Base-by-base conservation (phyloP, 2,888 invertebrate genomes). In the Calameuta pallipes region DNA sequence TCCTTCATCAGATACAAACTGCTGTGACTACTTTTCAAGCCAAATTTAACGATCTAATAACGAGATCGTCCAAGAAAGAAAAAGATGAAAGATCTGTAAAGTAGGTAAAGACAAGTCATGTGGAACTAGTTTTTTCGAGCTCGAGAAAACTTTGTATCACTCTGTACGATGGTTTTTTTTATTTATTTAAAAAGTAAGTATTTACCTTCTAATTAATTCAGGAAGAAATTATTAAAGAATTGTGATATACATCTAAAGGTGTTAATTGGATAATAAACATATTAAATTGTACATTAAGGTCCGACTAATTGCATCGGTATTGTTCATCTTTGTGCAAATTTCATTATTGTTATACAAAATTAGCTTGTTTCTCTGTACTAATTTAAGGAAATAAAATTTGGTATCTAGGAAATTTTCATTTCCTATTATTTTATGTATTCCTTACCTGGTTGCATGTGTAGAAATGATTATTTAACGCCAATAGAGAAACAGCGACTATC, bases 21-120 rank as follows among this genome's bases (percentile, higher is more conserved):
- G 12, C 56, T 56, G 35, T 78, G 79, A 82, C 77, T 1, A 9
- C 23, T 56, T 9, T 23, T 56, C 56, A 56, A 56, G 56, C 23
- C 23, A 56, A 56, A 56, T 84, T 85, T 85, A 81, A 85, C 80
- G 81, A 78, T 81, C 69, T 76, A 79, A 75, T 75, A 77, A 78
- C 80, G 69, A 36, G 75, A 78, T 41, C 76, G 79, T 71, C 80
- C 9, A 56, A 56, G 23, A 56, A 23, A 23, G 56, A 23, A 23
- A 23, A 15, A 56, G 56, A 56, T 23, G 9, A 23, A 56, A 56
- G 9, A 56, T 23, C 56, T 23, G 56, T 23, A 56, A 56, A 56
- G 56, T 56, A 56, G 56, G 56, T 56, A 15, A 56, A 0, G 41
- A 23, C 15, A 56, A 56, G 6, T 56, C 56, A 56, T 9, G 56